Conservation (phyloP, 2,797 vertebrate genomes). For the Hyperoplus immaculatus region DNA sequence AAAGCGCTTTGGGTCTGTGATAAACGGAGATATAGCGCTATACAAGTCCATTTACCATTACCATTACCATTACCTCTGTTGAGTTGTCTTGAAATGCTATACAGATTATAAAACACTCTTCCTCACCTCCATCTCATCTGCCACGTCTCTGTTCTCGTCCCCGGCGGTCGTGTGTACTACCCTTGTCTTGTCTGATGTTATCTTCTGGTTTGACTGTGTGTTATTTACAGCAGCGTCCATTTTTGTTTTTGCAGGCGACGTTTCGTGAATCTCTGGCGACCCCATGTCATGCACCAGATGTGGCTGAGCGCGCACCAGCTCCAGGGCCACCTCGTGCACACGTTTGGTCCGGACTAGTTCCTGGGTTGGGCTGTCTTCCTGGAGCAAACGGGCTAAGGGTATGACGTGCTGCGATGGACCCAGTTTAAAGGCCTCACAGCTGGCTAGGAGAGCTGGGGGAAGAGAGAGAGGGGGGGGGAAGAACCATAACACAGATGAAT, state of each 20-base stretch:
- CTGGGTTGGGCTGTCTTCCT: conserved; percentile 41
- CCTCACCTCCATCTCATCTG: conserved; percentile 78
- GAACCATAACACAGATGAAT: no score
- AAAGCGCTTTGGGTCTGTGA: no score
- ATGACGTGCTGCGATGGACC: conserved; percentile 25
- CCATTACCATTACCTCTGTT: no score
- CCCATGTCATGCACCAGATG: conserved; percentile 76
- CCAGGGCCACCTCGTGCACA: conserved; percentile 10
- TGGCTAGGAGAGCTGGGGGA: conserved; percentile 54
- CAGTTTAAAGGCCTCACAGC: conserved; percentile 52
- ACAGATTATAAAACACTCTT: background rate
- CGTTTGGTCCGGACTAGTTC: conserved; percentile 68
- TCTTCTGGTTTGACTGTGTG: no score
- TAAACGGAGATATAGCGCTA: no score
- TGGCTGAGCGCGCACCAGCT: conserved; percentile 72
- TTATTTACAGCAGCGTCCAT: conserved; percentile 3
- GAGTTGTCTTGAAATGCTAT: no score
- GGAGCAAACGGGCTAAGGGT: conserved; percentile 42
- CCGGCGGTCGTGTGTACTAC: background rate
- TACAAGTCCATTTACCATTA: no score
- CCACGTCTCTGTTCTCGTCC: conserved; percentile 56
- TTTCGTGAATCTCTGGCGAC: conserved; percentile 66
- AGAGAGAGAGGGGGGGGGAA: background rate
- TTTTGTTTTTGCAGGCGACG: conserved; percentile 38
- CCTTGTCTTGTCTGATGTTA: conserved; percentile 15